These are phyloP conservation scores for Leptoclinus maculatus DNA, from an alignment of 2,797 vertebrate species.

Conservation along the genomic window DNA sequence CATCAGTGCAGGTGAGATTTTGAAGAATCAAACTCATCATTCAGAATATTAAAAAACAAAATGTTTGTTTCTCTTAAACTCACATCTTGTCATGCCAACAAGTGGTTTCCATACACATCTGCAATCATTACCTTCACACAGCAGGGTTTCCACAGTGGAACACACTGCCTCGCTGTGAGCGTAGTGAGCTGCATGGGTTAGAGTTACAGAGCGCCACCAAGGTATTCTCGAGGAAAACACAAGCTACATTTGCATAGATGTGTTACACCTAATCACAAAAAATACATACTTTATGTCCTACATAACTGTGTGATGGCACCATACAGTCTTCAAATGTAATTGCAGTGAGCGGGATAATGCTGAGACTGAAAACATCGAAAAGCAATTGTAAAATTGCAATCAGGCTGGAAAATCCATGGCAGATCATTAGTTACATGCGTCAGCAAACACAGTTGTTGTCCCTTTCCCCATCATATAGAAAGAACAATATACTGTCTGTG, in stretches of 20 bases:
- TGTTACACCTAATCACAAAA: conserved; percentile 9
- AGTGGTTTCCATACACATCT: conserved; percentile 77
- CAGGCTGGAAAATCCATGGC: conserved; percentile 25
- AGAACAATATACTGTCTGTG: neutral
- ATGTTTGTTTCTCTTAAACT: conserved; percentile 63
- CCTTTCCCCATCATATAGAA: neutral
- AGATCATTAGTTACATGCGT: conserved; percentile 39
- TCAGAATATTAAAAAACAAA: conserved; percentile 52
- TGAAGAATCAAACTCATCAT: conserved; percentile 59
- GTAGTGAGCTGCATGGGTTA: conserved; percentile 63
- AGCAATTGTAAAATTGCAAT: conserved; percentile 26
- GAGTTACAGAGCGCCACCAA: conserved; percentile 40
- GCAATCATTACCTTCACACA: conserved; percentile 77
- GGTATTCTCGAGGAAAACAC: conserved; percentile 51
- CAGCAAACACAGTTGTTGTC: conserved; percentile 15
- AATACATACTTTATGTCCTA: neutral
- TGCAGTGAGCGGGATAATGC: neutral
- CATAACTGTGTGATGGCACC: neutral
- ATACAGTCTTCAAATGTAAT: conserved; percentile 1
- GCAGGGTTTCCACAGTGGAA: conserved; percentile 67
- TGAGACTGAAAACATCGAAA: conserved; percentile 6
- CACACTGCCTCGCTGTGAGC: conserved; percentile 71
- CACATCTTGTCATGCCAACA: conserved; percentile 73
- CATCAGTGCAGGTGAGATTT: conserved; percentile 44
- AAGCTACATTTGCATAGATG: conserved; percentile 32